Percentiles rank a stretch among this genome's conserved stretches.
Evolutionary conservation across 2,888 invertebrate species (phyloP).

Genomic region (Molorchus minor): DNA sequence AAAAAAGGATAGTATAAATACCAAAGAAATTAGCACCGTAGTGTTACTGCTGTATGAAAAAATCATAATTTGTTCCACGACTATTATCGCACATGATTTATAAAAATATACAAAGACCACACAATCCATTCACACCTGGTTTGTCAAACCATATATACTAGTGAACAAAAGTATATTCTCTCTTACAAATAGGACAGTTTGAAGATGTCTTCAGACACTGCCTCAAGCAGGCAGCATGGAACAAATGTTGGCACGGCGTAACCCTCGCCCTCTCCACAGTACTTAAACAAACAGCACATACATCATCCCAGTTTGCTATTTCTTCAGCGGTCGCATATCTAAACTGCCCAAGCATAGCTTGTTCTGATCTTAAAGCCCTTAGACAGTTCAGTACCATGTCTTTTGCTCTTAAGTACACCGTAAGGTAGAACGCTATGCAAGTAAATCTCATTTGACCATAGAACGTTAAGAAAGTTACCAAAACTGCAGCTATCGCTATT

Average conservation of each 20-base stretch:
- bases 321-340: conserved; percentile 73
- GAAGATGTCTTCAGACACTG: conserved; percentile 76
- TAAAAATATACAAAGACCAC: conserved; percentile 4
- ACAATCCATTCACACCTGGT: background rate
- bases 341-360: conserved; percentile 70
- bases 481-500: conserved; percentile 66
- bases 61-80: no score
- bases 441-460: conserved; percentile 70
- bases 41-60: no score
- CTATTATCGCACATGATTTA: no score
- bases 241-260: conserved; percentile 82
- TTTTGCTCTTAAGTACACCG: conserved; percentile 72
- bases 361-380: conserved; percentile 68
- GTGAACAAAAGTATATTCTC: conserved; percentile 65
- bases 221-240: conserved; percentile 80
- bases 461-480: conserved; percentile 67
- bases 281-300: conserved; percentile 81
- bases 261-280: conserved; percentile 76
- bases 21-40: no score
- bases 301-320: conserved; percentile 75
- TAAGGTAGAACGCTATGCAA: conserved; percentile 70
- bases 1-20: no score
- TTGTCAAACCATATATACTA: conserved; percentile 23
- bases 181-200: conserved; percentile 80
- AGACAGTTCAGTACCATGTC: conserved; percentile 69